Percentiles rank a stretch among this genome's conserved stretches.
phyloP scores from a whole-genome alignment of 1,140 invertebrate genomes.

The Geopemphigus sp. region DNA sequence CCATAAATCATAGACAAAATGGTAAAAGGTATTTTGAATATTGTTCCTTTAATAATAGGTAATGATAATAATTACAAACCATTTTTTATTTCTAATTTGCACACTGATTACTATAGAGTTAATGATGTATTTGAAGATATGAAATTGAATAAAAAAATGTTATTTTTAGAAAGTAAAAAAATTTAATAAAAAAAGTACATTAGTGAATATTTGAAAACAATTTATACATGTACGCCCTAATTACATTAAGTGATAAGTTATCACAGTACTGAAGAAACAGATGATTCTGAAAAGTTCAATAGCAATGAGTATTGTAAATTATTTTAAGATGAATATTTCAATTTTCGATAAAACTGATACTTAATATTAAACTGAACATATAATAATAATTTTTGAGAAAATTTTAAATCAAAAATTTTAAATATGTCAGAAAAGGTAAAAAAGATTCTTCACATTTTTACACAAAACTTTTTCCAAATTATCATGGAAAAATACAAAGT shows the following conservation, averaged over 20 bases:
- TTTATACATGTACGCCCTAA: conserved; percentile 34
- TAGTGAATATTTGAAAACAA: conserved; percentile 4
- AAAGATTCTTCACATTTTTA: too few relatives aligned
- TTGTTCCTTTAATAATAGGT: neutral
- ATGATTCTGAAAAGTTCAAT: neutral
- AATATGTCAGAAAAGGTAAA: too few relatives aligned
- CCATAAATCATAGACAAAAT: too few relatives aligned
- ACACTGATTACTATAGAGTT: neutral
- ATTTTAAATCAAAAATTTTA: too few relatives aligned
- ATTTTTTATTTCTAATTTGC: neutral
- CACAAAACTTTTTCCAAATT: neutral
- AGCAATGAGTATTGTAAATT: too few relatives aligned
- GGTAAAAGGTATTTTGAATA: too few relatives aligned
- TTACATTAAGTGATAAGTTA: conserved; percentile 35
- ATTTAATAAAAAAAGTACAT: neutral
- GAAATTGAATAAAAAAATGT: neutral
- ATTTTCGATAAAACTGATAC: too few relatives aligned
- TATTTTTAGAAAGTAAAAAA: neutral
- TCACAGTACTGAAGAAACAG: neutral
- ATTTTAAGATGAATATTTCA: too few relatives aligned
- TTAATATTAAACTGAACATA: too few relatives aligned
- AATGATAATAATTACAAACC: conserved; percentile 1
- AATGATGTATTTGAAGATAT: neutral
- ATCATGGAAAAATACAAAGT: conserved; percentile 8
- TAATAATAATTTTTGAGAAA: too few relatives aligned